A percentile compares a stretch with the other conserved stretches of the same genome.
Evolutionary conservation across 2,888 invertebrate genomes (phyloP).

Genomic region (Dasypogon diadema): DNA sequence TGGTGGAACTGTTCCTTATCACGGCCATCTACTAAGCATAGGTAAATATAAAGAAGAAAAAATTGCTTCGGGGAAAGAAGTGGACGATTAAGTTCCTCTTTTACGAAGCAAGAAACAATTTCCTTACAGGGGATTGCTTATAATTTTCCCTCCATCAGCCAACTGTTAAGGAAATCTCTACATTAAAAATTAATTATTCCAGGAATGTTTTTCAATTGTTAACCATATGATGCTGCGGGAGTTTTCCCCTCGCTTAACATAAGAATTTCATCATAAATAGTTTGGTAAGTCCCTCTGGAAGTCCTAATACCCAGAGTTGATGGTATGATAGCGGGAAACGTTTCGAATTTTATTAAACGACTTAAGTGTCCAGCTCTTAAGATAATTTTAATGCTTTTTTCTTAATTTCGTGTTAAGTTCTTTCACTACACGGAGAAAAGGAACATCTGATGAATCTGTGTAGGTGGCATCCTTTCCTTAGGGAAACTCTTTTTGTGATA

Average conservation of each 20-base stretch:
- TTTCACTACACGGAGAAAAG: neutral
- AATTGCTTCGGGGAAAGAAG: neutral
- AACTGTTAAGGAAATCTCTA: neutral
- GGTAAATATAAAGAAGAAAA: slow-evolving; percentile 12
- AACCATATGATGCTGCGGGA: slow-evolving; percentile 3
- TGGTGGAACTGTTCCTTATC: slow-evolving; percentile 28
- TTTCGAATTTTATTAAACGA: neutral
- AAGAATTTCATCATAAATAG: slow-evolving; percentile 4
- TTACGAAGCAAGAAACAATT: no score
- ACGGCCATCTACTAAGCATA: neutral
- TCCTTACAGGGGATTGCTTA: no score
- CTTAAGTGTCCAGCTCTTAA: slow-evolving; percentile 19
- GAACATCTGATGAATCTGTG: no score
- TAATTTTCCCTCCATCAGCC: neutral
- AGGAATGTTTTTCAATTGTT: neutral
- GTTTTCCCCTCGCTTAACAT: slow-evolving; percentile 1
- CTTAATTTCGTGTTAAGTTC: slow-evolving; percentile 27
- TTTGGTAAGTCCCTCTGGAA: neutral
- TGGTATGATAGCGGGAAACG: neutral
- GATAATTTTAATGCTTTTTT: slow-evolving; percentile 28
- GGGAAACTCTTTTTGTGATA: slow-evolving; percentile 4
- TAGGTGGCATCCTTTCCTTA: neutral
- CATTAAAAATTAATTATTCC: slow-evolving; percentile 34
- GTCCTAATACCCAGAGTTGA: neutral
- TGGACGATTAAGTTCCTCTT: no score